These are phyloP conservation scores for Cartodere bifasciata DNA, from an alignment of 2,888 invertebrate genomes.

Conservation along the genomic window DNA sequence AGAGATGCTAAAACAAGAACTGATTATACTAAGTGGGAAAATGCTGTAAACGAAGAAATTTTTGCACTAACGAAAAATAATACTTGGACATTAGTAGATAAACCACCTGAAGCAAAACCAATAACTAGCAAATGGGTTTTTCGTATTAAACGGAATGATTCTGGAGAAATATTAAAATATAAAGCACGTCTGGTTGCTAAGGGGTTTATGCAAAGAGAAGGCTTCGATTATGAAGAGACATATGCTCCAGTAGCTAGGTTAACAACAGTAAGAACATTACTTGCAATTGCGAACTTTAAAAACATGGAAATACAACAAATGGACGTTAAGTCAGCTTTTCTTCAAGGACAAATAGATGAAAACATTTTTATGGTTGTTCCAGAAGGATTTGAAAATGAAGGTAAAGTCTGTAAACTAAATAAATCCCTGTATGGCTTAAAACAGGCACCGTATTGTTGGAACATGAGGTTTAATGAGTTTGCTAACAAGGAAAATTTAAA, in stretches of 20 bases:
- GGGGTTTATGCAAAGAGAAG: conserved; percentile 17
- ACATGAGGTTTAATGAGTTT: conserved; percentile 12
- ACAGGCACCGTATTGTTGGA: conserved; percentile 12
- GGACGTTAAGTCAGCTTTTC: conserved; percentile 7
- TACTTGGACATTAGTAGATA: conserved; percentile 14
- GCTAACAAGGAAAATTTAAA: conserved; percentile 8
- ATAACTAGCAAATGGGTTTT: conserved; percentile 16
- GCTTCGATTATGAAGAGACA: conserved; percentile 21
- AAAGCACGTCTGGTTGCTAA: no score
- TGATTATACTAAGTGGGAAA: conserved; percentile 13
- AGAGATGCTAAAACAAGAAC: conserved; percentile 9
- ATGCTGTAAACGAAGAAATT: conserved; percentile 16
- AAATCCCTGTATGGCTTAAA: conserved; percentile 13
- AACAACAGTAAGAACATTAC: conserved; percentile 2
- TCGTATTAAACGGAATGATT: no score
- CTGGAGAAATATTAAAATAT: no score
- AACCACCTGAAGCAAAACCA: conserved; percentile 12
- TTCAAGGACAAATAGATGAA: conserved; percentile 1
- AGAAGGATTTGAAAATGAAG: conserved; percentile 6
- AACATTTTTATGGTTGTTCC: conserved; percentile 5
- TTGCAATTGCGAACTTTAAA: conserved; percentile 4
- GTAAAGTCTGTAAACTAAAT: conserved; percentile 10
- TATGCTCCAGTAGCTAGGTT: conserved; percentile 11
- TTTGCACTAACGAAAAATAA: conserved; percentile 12
- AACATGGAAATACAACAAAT: conserved; percentile 4